phyloP scores from a whole-genome alignment of 2,113 vertebrate species.

The Theristicus caerulescens region DNA sequence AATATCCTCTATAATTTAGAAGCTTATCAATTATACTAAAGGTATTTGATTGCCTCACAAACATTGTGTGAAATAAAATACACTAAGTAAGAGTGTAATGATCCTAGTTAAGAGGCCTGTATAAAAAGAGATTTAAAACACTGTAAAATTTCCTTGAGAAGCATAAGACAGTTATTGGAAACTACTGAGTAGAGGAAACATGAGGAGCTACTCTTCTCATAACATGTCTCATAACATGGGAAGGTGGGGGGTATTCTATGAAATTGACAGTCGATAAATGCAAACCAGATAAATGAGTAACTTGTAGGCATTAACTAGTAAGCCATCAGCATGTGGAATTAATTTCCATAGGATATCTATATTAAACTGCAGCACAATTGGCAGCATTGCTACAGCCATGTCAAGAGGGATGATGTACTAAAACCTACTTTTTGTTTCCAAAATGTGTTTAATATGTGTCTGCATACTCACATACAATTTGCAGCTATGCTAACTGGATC shows the following conservation, averaged over 20 bases:
- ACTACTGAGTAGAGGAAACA: slow-evolving; percentile 5
- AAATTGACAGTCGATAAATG: slow-evolving; percentile 27
- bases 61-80: neutral
- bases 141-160: slow-evolving; percentile 23
- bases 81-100: neutral
- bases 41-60: neutral
- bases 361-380: slow-evolving; percentile 36
- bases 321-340: slow-evolving; percentile 42
- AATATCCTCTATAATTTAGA: neutral
- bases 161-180: neutral
- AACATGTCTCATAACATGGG: slow-evolving; percentile 9
- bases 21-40: neutral
- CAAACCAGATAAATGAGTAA: slow-evolving; percentile 44
- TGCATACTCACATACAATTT: neutral
- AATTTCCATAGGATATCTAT: slow-evolving; percentile 51
- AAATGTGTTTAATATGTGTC: neutral
- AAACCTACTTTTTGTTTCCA: neutral
- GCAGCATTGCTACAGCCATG: neutral
- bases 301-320: neutral
- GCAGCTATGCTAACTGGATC: neutral
- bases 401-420: neutral
- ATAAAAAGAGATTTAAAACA: neutral
- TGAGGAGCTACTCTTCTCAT: slow-evolving; percentile 18
- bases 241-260: neutral
- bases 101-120: neutral